A percentile compares a stretch with the other conserved stretches of the same genome.
Conservation (phyloP, 2,797 vertebrate species). For the Clarias platycephalus region DNA sequence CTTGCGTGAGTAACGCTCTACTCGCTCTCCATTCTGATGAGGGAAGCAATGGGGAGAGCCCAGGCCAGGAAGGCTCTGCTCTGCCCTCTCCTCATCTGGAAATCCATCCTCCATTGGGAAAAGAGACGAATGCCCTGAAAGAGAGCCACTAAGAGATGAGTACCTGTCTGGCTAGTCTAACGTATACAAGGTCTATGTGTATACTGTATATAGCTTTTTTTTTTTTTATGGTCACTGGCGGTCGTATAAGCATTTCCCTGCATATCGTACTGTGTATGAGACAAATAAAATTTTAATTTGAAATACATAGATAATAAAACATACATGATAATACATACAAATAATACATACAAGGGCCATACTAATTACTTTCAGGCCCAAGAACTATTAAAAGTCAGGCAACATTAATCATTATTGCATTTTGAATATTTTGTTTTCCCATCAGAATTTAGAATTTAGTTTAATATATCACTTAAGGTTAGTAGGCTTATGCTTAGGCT, state of each 20-base stretch:
- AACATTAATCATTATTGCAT: neutral
- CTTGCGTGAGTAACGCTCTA: conserved; percentile 98
- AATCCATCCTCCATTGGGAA: conserved; percentile 99
- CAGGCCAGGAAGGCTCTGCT: conserved; percentile 89
- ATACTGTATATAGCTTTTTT: neutral
- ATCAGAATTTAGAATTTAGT: neutral
- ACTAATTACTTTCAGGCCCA: neutral
- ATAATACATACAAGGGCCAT: neutral
- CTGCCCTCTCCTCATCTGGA: conserved; percentile 92
- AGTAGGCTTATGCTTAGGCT: neutral
- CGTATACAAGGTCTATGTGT: neutral
- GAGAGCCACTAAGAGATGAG: conserved; percentile 12
- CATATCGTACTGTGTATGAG: no score
- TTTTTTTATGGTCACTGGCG: no score
- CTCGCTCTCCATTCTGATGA: conserved; percentile 96
- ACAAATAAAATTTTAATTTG: no score
- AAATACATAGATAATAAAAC: neutral
- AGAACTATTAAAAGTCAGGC: neutral
- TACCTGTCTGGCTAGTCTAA: neutral
- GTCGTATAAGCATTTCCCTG: no score
- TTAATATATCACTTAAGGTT: neutral
- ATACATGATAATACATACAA: neutral
- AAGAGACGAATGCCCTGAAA: conserved; percentile 92
- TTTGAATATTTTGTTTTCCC: neutral
- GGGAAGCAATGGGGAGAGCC: conserved; percentile 97